phyloP scores from a whole-genome alignment of 2,797 vertebrate species.

The Valencia hispanica region DNA sequence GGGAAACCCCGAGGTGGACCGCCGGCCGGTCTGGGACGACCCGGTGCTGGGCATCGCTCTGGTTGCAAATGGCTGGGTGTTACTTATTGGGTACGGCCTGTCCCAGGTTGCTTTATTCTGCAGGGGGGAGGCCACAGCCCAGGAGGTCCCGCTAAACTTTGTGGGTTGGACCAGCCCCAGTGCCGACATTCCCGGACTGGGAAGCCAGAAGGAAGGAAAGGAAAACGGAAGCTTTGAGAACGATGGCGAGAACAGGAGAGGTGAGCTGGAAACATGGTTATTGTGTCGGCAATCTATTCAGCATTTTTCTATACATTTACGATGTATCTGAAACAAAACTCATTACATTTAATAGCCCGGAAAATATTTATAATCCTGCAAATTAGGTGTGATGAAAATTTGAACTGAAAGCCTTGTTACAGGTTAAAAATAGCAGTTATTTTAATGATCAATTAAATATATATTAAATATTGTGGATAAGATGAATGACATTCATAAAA shows the following conservation, averaged over 20 bases:
- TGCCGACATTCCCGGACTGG: conserved; percentile 43
- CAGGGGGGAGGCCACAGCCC: conserved; percentile 49
- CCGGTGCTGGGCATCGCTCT: conserved; percentile 85
- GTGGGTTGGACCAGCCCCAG: conserved; percentile 72
- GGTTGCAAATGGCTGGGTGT: conserved; percentile 89
- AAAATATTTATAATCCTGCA: neutral
- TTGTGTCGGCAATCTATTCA: neutral
- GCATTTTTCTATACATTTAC: neutral
- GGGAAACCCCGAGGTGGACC: conserved; percentile 52
- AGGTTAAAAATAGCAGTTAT: neutral
- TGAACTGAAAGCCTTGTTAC: neutral
- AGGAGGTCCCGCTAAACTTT: conserved; percentile 69
- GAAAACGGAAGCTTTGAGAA: conserved; percentile 87
- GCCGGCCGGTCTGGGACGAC: conserved; percentile 83
- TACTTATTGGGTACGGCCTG: conserved; percentile 84
- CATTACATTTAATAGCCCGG: neutral
- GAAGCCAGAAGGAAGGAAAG: conserved; percentile 69
- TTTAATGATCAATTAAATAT: neutral
- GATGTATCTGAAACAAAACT: neutral
- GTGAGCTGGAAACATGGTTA: conserved; percentile 40
- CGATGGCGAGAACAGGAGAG: conserved; percentile 61
- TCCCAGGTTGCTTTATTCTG: conserved; percentile 86
- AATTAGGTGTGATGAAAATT: neutral
- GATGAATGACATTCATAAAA: neutral
- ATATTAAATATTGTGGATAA: neutral